These are phyloP conservation scores for Austrofundulus limnaeus DNA, from an alignment of 2,113 vertebrate genomes.

Conservation along the genomic window DNA sequence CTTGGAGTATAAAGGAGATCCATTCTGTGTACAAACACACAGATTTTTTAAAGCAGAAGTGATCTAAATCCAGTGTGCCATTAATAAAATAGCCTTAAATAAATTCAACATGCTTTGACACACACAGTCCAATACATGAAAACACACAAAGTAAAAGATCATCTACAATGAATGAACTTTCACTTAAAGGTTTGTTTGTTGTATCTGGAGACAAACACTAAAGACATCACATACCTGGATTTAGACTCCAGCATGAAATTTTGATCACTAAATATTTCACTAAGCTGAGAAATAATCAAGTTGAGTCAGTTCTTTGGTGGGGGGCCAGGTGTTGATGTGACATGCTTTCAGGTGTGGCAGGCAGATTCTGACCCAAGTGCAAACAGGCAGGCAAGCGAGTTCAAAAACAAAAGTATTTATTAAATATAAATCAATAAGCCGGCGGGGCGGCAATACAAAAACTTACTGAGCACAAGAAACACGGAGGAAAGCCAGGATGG, in stretches of 20 bases:
- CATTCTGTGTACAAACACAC: neutral
- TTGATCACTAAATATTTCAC: constrained; percentile 6
- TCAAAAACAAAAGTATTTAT: no score
- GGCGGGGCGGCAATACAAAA: no score
- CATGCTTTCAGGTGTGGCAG: no score
- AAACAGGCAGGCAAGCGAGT: no score
- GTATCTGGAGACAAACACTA: neutral
- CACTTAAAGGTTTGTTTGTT: neutral
- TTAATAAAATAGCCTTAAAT: neutral
- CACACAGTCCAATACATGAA: neutral
- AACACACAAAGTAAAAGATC: neutral
- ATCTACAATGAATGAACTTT: neutral
- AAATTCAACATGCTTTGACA: neutral
- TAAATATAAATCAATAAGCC: no score
- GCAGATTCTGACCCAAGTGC: no score
- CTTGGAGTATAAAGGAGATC: neutral
- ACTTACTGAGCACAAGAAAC: no score
- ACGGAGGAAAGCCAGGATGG: no score
- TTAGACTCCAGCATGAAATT: neutral
- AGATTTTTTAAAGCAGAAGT: no score
- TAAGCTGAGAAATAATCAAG: neutral
- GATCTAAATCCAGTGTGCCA: neutral
- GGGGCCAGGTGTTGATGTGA: constrained; percentile 19
- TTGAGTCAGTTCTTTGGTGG: neutral
- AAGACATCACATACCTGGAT: neutral